phyloP scores from a whole-genome alignment of 2,888 invertebrate species.

The Drosophila niveifrons region DNA sequence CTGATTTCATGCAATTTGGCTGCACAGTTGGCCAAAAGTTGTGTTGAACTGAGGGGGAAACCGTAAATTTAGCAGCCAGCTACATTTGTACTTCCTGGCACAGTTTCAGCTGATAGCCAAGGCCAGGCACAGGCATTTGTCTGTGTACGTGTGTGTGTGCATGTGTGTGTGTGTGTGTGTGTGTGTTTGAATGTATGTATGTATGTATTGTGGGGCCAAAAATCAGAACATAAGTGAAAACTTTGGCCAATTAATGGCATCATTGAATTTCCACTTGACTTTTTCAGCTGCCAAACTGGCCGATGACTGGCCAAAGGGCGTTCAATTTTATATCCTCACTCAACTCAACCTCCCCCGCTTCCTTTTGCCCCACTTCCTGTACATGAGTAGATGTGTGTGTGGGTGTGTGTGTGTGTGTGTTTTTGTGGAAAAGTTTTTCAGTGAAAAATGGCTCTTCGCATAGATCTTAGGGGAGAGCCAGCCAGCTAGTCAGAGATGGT shows the following conservation, averaged over 20 bases:
- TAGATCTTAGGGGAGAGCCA: slow-evolving; percentile 56
- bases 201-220: slow-evolving; percentile 48
- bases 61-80: slow-evolving; percentile 76
- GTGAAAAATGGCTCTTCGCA: slow-evolving; percentile 76
- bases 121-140: slow-evolving; percentile 35
- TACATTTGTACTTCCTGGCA: slow-evolving; percentile 77
- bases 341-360: neutral
- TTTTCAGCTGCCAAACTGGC: slow-evolving; percentile 79
- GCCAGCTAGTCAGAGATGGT: slow-evolving; percentile 40
- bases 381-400: slow-evolving; percentile 11
- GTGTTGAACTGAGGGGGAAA: slow-evolving; percentile 57
- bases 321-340: slow-evolving; percentile 74
- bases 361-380: slow-evolving; percentile 3
- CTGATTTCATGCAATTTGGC: slow-evolving; percentile 79
- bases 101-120: slow-evolving; percentile 65
- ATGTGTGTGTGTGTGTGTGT: slow-evolving; percentile 15
- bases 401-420: slow-evolving; percentile 37
- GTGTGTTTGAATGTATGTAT: slow-evolving; percentile 26
- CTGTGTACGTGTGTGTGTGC: slow-evolving; percentile 21
- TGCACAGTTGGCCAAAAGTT: slow-evolving; percentile 76
- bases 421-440: slow-evolving; percentile 68
- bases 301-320: slow-evolving; percentile 81
- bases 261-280: slow-evolving; percentile 83
- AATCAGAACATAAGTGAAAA: slow-evolving; percentile 82
- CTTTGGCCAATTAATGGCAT: slow-evolving; percentile 83